Percentiles rank a stretch among this genome's conserved stretches.
phyloP scores from a whole-genome alignment of 2,888 invertebrate species.

The Erebia aethiops region DNA sequence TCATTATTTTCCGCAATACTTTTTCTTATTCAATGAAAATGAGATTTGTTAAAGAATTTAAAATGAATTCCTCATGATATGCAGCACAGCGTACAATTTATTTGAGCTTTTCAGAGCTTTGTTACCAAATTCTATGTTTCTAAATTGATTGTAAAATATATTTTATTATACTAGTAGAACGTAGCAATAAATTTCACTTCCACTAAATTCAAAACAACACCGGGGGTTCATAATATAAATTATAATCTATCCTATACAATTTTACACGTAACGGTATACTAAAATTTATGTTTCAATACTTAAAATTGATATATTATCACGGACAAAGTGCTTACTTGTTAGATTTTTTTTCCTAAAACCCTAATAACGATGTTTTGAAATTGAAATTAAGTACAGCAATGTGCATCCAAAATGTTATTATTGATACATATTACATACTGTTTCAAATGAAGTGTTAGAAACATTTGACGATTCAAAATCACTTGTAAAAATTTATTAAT shows the following conservation, averaged over 20 bases:
- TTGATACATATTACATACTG: too few relatives aligned
- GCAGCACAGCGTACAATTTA: constrained; percentile 16
- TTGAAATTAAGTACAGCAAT: too few relatives aligned
- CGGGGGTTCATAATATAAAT: constrained; percentile 20
- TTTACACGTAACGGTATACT: constrained; percentile 5
- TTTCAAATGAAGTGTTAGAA: too few relatives aligned
- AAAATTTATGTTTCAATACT: constrained; percentile 13
- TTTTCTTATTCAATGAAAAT: constrained; percentile 28
- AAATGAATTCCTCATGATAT: constrained; percentile 18
- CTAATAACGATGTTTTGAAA: too few relatives aligned
- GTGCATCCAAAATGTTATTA: too few relatives aligned
- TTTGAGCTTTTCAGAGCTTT: constrained; percentile 3
- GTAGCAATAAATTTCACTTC: constrained; percentile 37
- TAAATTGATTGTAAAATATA: constrained; percentile 22
- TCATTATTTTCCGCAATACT: constrained; percentile 29
- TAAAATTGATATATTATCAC: constrained; percentile 17
- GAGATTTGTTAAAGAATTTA: constrained; percentile 24
- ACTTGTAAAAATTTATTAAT: too few relatives aligned
- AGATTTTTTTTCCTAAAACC: too few relatives aligned
- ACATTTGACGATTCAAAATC: too few relatives aligned
- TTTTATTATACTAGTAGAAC: background rate
- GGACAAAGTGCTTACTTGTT: background rate
- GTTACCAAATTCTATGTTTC: constrained; percentile 19
- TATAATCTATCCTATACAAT: constrained; percentile 19
- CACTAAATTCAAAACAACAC: constrained; percentile 24